Evolutionary conservation across 2,797 vertebrate genomes (phyloP), one percentile per base, ranked within the genome.

Genomic region (Oreortyx pictus): DNA sequence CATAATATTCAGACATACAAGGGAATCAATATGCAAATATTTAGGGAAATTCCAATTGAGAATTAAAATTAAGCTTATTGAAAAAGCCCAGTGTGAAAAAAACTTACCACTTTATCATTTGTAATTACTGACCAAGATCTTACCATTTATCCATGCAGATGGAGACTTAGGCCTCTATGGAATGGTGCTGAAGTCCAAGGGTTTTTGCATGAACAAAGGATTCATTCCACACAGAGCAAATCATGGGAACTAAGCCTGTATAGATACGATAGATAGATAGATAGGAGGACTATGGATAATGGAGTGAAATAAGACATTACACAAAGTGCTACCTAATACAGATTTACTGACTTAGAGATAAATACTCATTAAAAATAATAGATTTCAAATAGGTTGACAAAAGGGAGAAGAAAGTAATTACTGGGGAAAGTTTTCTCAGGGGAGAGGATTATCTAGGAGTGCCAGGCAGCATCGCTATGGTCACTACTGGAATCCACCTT

Each of bases 331-430:
- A 92, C 82, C 64, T 89, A 86, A 73, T 76, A 79, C 62, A 90
- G 86, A 90, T 90, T 90, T 93, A 91, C 88, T 75, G 76, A 92
- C 62, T 94, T 95, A 47, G 66, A 89, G 82, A 94, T 73, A 94
- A 94, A 94, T 92, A 83, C 50, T 90, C 88, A 96, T 93, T 95
- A 85, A 87, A 90, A 89, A 82, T 92, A 76, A 89, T 92, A 92
- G 89, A 94, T 94, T 96, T 92, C 84, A 93, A 94, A 94, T 81
- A 88, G 31, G 92, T 92, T 92, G 86, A 93, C 84, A 93, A 93
- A 95, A 90, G 66, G 54, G 46, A 94, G 86, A 95, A 83, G 78
- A 85, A 94, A 92, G 84, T 92, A 94, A 95, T 94, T 95, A 89
- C 76, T 87, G 73, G 46, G 15, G 70, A 89, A 93, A 94, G 76